These are phyloP conservation scores for Podiceps cristatus DNA, from an alignment of 2,113 vertebrate species.

Conservation along the genomic window DNA sequence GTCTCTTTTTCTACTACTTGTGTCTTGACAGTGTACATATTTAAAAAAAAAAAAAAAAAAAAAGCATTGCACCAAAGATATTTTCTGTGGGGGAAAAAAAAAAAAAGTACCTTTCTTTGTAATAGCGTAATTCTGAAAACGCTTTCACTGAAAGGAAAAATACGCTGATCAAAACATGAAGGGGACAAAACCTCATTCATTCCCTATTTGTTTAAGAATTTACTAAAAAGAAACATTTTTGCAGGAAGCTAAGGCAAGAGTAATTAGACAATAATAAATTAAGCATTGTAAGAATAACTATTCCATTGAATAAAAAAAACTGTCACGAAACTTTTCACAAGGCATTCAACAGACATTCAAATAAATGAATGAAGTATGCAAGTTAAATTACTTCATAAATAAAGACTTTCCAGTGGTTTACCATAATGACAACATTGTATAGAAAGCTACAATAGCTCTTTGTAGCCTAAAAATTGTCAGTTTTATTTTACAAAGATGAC, in stretches of 20 bases:
- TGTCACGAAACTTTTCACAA: conserved; percentile 28
- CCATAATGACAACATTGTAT: conserved; percentile 16
- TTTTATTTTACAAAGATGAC: conserved; percentile 52
- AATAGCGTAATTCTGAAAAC: not conserved
- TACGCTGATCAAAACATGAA: not conserved
- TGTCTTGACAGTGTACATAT: not conserved
- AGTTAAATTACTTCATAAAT: conserved; percentile 35
- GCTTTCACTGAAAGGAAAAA: not conserved
- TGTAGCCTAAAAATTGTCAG: conserved; percentile 35
- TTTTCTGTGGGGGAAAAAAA: not conserved
- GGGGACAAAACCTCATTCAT: conserved; percentile 26
- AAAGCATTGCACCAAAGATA: not conserved
- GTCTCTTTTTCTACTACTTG: conserved; percentile 26
- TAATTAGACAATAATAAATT: conserved; percentile 48
- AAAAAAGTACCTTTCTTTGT: conserved; percentile 32
- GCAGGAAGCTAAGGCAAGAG: conserved; percentile 20
- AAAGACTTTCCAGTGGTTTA: conserved; percentile 17
- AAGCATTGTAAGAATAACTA: conserved; percentile 31
- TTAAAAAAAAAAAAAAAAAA: not conserved
- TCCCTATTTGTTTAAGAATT: conserved; percentile 51
- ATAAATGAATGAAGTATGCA: not conserved
- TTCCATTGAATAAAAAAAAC: conserved; percentile 11
- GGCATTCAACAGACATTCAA: conserved; percentile 26
- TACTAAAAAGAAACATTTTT: conserved; percentile 39
- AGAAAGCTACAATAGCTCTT: conserved; percentile 26